phyloP scores from a whole-genome alignment of 1,140 invertebrate species.

The Orius laevigatus region DNA sequence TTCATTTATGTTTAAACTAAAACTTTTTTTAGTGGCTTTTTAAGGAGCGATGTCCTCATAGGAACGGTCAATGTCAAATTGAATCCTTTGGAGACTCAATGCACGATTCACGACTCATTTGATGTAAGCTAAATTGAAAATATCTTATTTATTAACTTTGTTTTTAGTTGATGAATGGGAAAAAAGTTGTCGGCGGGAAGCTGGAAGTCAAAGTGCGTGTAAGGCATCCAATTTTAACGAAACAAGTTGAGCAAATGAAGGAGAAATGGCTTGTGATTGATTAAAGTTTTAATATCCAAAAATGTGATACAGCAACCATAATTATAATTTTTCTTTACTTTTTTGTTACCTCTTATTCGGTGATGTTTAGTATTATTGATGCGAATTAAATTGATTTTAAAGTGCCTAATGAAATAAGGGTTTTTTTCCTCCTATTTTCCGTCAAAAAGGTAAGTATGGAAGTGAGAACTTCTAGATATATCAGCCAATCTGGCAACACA shows the following conservation, averaged over 20 bases:
- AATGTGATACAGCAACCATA: too few species aligned
- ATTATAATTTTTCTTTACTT: too few species aligned
- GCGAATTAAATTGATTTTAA: too few species aligned
- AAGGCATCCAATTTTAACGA: constrained; percentile 75
- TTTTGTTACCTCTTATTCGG: too few species aligned
- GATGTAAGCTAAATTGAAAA: constrained; percentile 48
- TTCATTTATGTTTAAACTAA: too few species aligned
- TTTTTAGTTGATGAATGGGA: constrained; percentile 71
- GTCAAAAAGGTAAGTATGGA: too few species aligned
- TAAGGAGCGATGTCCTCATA: constrained; percentile 68
- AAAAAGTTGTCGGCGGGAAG: constrained; percentile 74
- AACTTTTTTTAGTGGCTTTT: constrained; percentile 76
- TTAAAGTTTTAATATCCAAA: too few species aligned
- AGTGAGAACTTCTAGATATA: too few species aligned
- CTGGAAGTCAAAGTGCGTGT: constrained; percentile 79
- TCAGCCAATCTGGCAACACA: too few species aligned
- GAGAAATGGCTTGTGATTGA: constrained; percentile 86
- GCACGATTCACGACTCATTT: constrained; percentile 76
- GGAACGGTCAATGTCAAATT: constrained; percentile 75
- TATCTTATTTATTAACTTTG: constrained; percentile 8
- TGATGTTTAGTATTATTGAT: too few species aligned
- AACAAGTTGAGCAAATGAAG: constrained; percentile 75
- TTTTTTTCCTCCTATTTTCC: too few species aligned
- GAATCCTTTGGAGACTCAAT: constrained; percentile 66
- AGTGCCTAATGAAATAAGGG: too few species aligned